Evolutionary conservation across 2,888 invertebrate genomes (phyloP), one percentile per base, ranked within the genome.

Genomic region (Meiosimyza decipiens): DNA sequence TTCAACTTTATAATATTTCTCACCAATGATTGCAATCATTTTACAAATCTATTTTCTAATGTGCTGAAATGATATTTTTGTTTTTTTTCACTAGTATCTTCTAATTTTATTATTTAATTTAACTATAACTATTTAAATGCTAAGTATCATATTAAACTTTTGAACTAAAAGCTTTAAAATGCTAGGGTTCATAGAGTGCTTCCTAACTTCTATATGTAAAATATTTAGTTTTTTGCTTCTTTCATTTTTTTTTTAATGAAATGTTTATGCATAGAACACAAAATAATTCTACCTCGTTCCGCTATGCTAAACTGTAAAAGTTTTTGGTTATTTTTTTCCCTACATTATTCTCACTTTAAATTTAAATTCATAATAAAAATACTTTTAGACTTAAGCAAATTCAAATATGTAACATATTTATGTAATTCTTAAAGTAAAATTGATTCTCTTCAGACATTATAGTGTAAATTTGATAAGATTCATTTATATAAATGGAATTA

Each of bases 401-500:
- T 40, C 6, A 40, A 40, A 40, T 40, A 40, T 9, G 9, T 40
- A 9, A 40, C 9, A 9, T 40, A 40, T 40, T 6, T 57, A 57
- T 28, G 28, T 57, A 57, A 13, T 57, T 4, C 18, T 57, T 57
- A 28, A 57, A 57, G 28, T 28, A 57, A 12, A 55, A 55, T 18
- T 18, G 22, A 55, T 55, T 55, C 18, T 16, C 57, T 18, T 28
- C 22, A 57, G 16, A 16, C 22, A 57, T 15, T 13, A 40, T 16
- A 9, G 33, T 62, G 60, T 62, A 62, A n/a, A 62, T 62, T 40
- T 62, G 40, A 59, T 47, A 22, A 64, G 47, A 64, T 33, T 51
- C 51, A 64, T 15, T 50, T 52, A n/a, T 51, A 22, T 64, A 64
- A 64, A 64, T 64, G 64, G 52, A 64, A 64, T 51, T 22, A 64